These are phyloP conservation scores for Drosophila mayaguana DNA, from an alignment of 2,888 invertebrate species.

Conservation along the genomic window DNA sequence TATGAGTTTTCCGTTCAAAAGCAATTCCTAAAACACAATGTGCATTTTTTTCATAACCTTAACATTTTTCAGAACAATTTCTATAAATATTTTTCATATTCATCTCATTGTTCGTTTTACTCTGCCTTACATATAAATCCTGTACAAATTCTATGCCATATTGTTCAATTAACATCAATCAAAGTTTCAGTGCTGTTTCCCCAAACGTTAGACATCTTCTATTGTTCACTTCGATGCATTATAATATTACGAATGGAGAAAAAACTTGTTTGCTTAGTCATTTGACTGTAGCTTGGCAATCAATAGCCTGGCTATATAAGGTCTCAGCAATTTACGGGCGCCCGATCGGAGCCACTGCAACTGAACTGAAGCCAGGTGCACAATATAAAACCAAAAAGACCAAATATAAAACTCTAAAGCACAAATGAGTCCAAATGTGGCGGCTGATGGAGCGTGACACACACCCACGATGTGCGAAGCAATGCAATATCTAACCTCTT, in stretches of 20 bases:
- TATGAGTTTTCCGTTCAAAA: too few species aligned
- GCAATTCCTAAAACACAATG: too few species aligned
- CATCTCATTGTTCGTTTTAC: background rate
- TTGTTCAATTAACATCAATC: conserved; percentile 27
- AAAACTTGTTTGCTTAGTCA: conserved; percentile 41
- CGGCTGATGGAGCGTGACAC: conserved; percentile 51
- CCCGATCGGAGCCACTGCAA: conserved; percentile 31
- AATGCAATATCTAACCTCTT: conserved; percentile 7
- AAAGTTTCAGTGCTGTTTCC: background rate
- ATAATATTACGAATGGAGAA: background rate
- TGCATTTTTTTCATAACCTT: too few species aligned
- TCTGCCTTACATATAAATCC: background rate
- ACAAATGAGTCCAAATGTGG: conserved; percentile 23
- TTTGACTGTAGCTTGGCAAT: conserved; percentile 30
- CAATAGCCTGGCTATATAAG: conserved; percentile 38
- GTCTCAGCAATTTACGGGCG: conserved; percentile 12
- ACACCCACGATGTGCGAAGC: conserved; percentile 41
- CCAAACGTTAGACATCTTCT: conserved; percentile 13
- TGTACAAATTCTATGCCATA: background rate
- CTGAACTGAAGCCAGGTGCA: conserved; percentile 35
- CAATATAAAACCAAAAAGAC: conserved; percentile 1
- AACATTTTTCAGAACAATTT: too few species aligned
- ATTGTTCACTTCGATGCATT: conserved; percentile 25
- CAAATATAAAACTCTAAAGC: conserved; percentile 6
- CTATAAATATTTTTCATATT: background rate